Conservation (phyloP, 2,113 vertebrate species). For the Tenebrosternarchus preto region DNA sequence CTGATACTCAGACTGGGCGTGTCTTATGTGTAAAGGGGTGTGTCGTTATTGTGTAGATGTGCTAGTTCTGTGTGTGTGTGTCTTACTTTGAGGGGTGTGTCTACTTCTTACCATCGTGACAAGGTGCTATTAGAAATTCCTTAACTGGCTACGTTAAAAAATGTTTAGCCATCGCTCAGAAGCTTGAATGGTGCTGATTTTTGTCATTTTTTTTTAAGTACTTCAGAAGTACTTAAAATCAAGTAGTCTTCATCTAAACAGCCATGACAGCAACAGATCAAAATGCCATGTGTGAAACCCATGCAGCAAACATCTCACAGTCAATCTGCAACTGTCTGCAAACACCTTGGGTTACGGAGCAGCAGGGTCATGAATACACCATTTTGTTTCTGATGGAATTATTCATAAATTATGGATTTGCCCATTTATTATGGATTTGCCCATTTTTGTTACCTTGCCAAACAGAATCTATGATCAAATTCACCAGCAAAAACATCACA, state of each 20-base stretch:
- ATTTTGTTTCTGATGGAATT: no score
- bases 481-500: not conserved
- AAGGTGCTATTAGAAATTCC: conserved; percentile 6
- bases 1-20: conserved; percentile 4
- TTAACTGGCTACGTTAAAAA: conserved; percentile 8
- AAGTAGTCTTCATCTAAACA: not conserved
- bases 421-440: no score
- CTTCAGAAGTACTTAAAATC: conserved; percentile 10
- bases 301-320: not conserved
- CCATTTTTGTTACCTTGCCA: no score
- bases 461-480: no score
- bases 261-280: not conserved
- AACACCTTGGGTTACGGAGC: not conserved
- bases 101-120: conserved; percentile 12
- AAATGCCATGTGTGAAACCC: not conserved
- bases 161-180: not conserved
- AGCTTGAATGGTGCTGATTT: conserved; percentile 18
- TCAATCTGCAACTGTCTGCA: not conserved
- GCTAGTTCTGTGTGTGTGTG: conserved; percentile 15
- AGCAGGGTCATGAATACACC: not conserved
- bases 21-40: conserved; percentile 5
- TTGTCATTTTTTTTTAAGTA: conserved; percentile 2
- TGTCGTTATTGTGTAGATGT: conserved; percentile 16
- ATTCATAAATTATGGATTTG: no score
- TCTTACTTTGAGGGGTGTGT: not conserved